Evolutionary conservation across 2,113 vertebrate species (phyloP), one percentile per base, ranked within the genome.

Genomic region (Plestiodon gilberti): DNA sequence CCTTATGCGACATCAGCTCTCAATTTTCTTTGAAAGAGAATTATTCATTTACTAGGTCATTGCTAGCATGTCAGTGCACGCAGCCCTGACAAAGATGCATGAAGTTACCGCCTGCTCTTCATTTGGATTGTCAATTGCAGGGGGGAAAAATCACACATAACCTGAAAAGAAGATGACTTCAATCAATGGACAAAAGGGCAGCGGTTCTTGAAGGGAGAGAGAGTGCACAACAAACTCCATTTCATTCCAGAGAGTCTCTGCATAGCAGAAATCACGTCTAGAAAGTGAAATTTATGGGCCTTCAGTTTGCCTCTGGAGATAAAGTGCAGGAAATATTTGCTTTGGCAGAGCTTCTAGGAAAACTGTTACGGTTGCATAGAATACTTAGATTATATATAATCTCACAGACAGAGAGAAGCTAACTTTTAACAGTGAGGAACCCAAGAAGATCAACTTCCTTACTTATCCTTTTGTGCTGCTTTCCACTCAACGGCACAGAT

Each of bases 311-410:
- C 65, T 85, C 71, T 89, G 55, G 57, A 87, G 67, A 92, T 52
- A 93, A 93, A 94, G 78, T 22, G 1, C 40, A 74, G 77, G 67
- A 87, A 90, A 80, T 90, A 78, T 90, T 92, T 92, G 3, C 43
- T 94, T 83, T 90, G 78, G 52, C 82, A 92, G 33, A 89, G 78
- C 0, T 75, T 75, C 80, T 13, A 43, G 82, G 52, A 9, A 89
- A 91, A 81, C 0, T 61, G 23, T 76, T 90, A 83, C 70, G 85
- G 59, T 81, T 95, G 86, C 85, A 64, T 52, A 40, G 89, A 79
- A 88, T 85, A 80, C 7, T 83, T n/a, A 62, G 35, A 57, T 67
- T 61, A 90, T 75, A 83, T 84, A 76, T 92, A 92, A 84, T 91
- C 40, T 93, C 43, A 73, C 82, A 82, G 92, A 90, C 76, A 89